Conservation (phyloP, 2,888 invertebrate species). For the Palloptera scutellata region DNA sequence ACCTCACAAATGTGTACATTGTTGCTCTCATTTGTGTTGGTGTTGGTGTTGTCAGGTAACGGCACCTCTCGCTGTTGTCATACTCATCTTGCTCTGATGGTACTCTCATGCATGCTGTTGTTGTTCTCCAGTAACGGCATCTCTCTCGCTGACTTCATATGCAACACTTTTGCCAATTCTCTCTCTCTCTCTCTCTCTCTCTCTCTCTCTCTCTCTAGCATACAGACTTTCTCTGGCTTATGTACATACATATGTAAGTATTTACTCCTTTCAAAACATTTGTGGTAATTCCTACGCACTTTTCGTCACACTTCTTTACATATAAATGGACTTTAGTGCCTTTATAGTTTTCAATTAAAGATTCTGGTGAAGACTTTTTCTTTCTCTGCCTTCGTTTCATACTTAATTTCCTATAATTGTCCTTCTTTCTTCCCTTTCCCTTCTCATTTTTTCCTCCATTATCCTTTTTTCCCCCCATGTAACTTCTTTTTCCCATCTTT, state of each 20-base stretch:
- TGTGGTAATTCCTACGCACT: too few species aligned
- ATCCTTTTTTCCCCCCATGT: too few species aligned
- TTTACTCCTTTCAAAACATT: not conserved
- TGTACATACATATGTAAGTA: conserved; percentile 2
- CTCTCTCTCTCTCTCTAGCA: not conserved
- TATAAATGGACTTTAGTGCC: too few species aligned
- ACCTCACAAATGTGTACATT: too few species aligned
- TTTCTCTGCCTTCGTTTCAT: too few species aligned
- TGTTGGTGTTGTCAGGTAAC: conserved; percentile 4
- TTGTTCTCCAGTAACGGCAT: conserved; percentile 1
- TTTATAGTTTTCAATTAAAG: too few species aligned
- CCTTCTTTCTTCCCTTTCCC: too few species aligned
- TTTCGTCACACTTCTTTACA: too few species aligned
- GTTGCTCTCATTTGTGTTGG: conserved; percentile 21
- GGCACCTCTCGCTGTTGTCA: not conserved
- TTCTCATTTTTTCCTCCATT: too few species aligned
- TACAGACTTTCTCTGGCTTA: not conserved
- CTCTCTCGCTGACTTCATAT: conserved; percentile 16
- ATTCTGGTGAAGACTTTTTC: too few species aligned
- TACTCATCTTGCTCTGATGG: not conserved
- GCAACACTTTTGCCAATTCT: conserved; percentile 21
- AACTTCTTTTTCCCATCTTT: too few species aligned
- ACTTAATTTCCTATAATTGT: too few species aligned
- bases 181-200: conserved; percentile 9
- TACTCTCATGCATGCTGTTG: not conserved